Evolutionary conservation across 92 coral and sea anemone species (phyloP).

Genomic region (Actinernus sp.): DNA sequence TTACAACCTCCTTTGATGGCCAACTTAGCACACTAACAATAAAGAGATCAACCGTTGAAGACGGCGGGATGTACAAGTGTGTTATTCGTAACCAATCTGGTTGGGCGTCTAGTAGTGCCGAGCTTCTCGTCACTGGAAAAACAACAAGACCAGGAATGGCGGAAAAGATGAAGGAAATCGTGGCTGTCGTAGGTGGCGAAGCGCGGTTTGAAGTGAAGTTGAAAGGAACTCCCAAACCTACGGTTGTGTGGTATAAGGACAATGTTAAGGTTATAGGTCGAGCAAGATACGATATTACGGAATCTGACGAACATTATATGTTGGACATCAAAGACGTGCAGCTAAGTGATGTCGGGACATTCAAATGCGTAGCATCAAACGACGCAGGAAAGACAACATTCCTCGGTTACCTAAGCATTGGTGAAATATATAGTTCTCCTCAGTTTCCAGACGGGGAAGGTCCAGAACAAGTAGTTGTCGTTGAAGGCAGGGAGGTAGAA

Average conservation of each 20-base stretch:
- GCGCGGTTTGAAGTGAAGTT: conserved; percentile 83
- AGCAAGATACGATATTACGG: conserved; percentile 67
- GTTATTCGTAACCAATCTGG: conserved; percentile 75
- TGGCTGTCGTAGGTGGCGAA: conserved; percentile 43
- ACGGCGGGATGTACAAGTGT: conserved; percentile 80
- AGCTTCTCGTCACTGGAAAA: conserved; percentile 77
- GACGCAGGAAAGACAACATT: conserved; percentile 79
- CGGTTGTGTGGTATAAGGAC: conserved; percentile 84
- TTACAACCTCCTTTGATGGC: conserved; percentile 59
- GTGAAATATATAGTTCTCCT: conserved; percentile 16
- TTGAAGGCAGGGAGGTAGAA: conserved; percentile 68
- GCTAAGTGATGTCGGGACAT: conserved; percentile 72
- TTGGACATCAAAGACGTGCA: conserved; percentile 65
- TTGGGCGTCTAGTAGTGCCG: conserved; percentile 72
- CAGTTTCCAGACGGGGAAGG: conserved; percentile 37
- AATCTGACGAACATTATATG: conserved; percentile 61
- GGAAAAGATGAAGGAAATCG: conserved; percentile 60
- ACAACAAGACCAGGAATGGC: conserved; percentile 65
- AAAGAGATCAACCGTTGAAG: conserved; percentile 59
- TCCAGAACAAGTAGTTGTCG: conserved; percentile 65
- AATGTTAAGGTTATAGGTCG: conserved; percentile 61
- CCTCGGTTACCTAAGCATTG: conserved; percentile 35
- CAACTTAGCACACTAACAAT: conserved; percentile 51
- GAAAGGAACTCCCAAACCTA: conserved; percentile 84
- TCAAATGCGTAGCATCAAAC: conserved; percentile 87